phyloP scores from a whole-genome alignment of 2,888 invertebrate species.

The Anthoptus insignis region DNA sequence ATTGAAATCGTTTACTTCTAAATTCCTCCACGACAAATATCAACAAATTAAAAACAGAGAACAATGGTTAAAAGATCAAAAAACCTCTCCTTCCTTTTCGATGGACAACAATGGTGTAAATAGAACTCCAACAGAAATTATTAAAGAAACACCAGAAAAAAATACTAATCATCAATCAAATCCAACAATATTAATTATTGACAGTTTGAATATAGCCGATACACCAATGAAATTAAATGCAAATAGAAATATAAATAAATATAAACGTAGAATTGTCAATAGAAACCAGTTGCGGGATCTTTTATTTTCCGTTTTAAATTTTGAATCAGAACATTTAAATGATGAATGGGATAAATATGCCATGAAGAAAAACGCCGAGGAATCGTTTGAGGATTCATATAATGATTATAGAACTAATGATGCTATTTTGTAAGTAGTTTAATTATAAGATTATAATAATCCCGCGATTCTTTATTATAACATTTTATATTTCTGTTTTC shows the following conservation, averaged over 20 bases:
- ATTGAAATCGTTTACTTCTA: slow-evolving; percentile 33
- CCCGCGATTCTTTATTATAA: too few relatives aligned
- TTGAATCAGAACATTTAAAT: slow-evolving; percentile 54
- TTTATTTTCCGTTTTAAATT: slow-evolving; percentile 59
- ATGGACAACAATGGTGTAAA: too few relatives aligned
- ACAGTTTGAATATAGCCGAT: slow-evolving; percentile 42
- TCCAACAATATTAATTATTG: slow-evolving; percentile 56
- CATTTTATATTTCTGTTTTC: too few relatives aligned
- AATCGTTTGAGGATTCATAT: background rate
- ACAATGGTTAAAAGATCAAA: too few relatives aligned
- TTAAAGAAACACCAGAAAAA: slow-evolving; percentile 2
- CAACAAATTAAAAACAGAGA: too few relatives aligned
- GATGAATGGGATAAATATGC: slow-evolving; percentile 45
- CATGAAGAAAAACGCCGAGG: slow-evolving; percentile 19
- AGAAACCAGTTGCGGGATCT: slow-evolving; percentile 49
- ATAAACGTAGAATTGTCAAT: slow-evolving; percentile 12
- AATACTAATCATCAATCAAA: slow-evolving; percentile 38
- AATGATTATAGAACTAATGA: background rate
- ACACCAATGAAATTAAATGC: slow-evolving; percentile 19
- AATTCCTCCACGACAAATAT: slow-evolving; percentile 31
- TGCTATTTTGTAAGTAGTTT: too few relatives aligned
- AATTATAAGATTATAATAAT: too few relatives aligned
- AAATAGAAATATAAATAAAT: slow-evolving; percentile 4
- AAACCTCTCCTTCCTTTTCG: too few relatives aligned
- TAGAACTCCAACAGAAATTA: background rate